Evolutionary conservation across 2,797 vertebrate species (phyloP).

Genomic region (Bradypodion ventrale): DNA sequence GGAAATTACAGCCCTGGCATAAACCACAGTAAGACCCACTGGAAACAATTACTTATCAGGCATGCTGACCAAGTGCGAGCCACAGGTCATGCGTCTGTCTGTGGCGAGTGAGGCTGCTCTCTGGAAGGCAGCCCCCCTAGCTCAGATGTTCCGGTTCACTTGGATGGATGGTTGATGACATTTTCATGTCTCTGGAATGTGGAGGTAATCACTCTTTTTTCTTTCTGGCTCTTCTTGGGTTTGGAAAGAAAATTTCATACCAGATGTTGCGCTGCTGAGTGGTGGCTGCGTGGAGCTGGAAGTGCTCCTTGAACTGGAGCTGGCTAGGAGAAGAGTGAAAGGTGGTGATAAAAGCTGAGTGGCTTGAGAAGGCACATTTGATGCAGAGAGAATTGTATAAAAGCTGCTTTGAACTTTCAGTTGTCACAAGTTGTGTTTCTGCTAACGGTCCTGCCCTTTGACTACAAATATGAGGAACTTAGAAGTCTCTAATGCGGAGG

Average conservation of each 20-base stretch:
- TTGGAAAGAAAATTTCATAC: constrained; percentile 30
- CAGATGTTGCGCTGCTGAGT: constrained; percentile 47
- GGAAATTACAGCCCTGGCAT: constrained; percentile 50
- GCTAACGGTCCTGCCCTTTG: neutral
- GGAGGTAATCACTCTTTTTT: constrained; percentile 37
- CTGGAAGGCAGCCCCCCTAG: neutral
- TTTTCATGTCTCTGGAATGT: constrained; percentile 45
- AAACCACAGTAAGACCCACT: constrained; percentile 47
- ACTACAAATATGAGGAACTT: neutral
- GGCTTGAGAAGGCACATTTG: neutral
- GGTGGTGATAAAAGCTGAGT: constrained; percentile 32
- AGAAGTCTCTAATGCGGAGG: rapidly evolving
- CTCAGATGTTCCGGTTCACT: constrained; percentile 9
- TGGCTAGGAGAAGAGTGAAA: constrained; percentile 20
- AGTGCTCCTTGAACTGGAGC: constrained; percentile 21
- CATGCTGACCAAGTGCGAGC: constrained; percentile 45
- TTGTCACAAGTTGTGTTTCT: constrained; percentile 11
- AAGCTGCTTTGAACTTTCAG: neutral
- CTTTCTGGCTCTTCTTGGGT: constrained; percentile 38
- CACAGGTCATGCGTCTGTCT: neutral
- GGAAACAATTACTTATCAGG: constrained; percentile 44
- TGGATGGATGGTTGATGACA: constrained; percentile 28
- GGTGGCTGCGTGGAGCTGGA: neutral
- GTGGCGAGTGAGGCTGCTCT: constrained; percentile 22
- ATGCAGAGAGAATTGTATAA: constrained; percentile 1